These are phyloP conservation scores for Drosophila arawakana DNA, from an alignment of 1,140 invertebrate genomes.

Conservation along the genomic window DNA sequence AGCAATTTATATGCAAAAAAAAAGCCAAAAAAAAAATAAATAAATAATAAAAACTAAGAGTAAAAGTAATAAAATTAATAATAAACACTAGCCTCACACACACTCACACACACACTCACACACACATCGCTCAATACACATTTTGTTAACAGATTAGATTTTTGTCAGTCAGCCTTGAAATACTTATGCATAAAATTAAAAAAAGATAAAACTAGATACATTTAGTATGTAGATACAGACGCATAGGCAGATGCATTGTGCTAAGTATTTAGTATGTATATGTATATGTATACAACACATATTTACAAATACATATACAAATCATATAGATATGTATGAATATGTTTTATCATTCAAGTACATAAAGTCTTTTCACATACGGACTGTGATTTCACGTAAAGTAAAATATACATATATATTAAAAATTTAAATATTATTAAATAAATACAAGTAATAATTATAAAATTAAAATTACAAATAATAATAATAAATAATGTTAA, in stretches of 20 bases:
- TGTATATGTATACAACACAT: conserved; percentile 52
- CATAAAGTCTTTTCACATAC: conserved; percentile 84
- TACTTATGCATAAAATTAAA: conserved; percentile 40
- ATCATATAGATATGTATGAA: conserved; percentile 28
- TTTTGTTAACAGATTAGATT: conserved; percentile 42
- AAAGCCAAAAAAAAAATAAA: conserved; percentile 12
- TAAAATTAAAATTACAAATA: neutral
- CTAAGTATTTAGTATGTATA: conserved; percentile 16
- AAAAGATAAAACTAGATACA: conserved; percentile 17
- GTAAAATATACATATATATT: conserved; percentile 53
- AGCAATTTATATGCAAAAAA: conserved; percentile 16
- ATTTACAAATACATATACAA: conserved; percentile 50
- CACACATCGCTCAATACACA: conserved; percentile 28
- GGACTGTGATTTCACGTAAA: conserved; percentile 84
- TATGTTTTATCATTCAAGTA: conserved; percentile 74
- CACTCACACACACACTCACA: conserved; percentile 28
- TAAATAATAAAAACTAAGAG: neutral
- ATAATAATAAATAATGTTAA: conserved; percentile 16
- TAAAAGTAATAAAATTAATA: conserved; percentile 14
- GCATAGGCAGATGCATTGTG: neutral
- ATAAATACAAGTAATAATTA: conserved; percentile 12
- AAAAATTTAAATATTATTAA: neutral
- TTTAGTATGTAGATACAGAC: conserved; percentile 11
- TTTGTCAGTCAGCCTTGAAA: conserved; percentile 47
- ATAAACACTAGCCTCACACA: conserved; percentile 21